These are phyloP conservation scores for Epinotia bilunana DNA, from an alignment of 2,888 invertebrate genomes.

Conservation along the genomic window DNA sequence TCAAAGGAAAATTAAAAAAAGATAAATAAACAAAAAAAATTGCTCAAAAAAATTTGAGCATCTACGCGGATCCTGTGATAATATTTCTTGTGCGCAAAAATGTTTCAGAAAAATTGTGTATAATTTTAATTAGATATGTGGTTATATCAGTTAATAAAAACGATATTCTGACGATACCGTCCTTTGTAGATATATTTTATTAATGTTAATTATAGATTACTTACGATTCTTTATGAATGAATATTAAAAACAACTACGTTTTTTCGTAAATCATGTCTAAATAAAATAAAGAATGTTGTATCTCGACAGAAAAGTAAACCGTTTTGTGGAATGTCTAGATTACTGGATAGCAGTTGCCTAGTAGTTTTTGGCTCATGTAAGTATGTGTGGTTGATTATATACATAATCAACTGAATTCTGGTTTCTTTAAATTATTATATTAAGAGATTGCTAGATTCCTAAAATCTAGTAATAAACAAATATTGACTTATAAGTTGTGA, in stretches of 20 bases:
- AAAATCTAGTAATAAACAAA: too few relatives aligned
- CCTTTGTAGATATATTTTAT: slow-evolving; percentile 43
- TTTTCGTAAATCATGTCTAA: not conserved
- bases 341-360: not conserved
- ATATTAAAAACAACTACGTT: slow-evolving; percentile 12
- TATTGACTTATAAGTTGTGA: not conserved
- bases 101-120: slow-evolving; percentile 45
- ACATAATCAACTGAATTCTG: too few relatives aligned
- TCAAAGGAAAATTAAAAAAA: slow-evolving; percentile 43
- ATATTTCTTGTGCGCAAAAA: slow-evolving; percentile 47
- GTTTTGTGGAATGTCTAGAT: not conserved
- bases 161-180: slow-evolving; percentile 42
- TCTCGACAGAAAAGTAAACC: not conserved
- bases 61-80: slow-evolving; percentile 53
- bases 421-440: too few relatives aligned
- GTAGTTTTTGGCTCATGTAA: not conserved
- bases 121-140: slow-evolving; percentile 45
- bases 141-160: slow-evolving; percentile 41
- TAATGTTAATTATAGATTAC: slow-evolving; percentile 25
- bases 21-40: slow-evolving; percentile 40
- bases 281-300: not conserved
- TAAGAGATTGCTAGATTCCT: too few relatives aligned
- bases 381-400: too few relatives aligned
- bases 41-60: slow-evolving; percentile 51
- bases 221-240: slow-evolving; percentile 38